phyloP scores from a whole-genome alignment of 2,113 vertebrate genomes.

The Pteronura brasiliensis region DNA sequence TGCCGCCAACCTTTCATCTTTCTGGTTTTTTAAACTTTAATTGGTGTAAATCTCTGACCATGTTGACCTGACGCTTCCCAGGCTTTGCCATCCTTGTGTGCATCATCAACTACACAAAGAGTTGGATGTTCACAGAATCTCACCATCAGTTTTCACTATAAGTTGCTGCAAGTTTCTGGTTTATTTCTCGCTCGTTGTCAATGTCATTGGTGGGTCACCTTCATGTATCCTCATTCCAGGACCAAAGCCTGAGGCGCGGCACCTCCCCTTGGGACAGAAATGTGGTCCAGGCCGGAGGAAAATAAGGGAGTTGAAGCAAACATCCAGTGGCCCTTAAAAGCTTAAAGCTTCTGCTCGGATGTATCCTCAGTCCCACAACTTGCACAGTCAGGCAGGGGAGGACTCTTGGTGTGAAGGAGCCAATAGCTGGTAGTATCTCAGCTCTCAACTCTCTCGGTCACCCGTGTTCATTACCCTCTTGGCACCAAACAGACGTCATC shows the following conservation, averaged over 20 bases:
- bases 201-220: not conserved
- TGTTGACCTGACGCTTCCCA: not conserved
- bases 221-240: not conserved
- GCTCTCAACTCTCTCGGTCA: not conserved
- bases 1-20: not conserved
- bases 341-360: not conserved
- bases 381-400: not conserved
- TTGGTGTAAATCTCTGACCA: not conserved
- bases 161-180: not conserved
- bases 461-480: not conserved
- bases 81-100: not conserved
- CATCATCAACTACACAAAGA: not conserved
- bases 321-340: no score
- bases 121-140: not conserved
- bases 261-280: not conserved
- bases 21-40: not conserved
- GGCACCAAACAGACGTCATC: fast-evolving
- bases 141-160: not conserved
- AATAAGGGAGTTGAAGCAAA: not conserved
- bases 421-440: fast-evolving
- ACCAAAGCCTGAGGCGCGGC: not conserved
- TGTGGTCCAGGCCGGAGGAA: not conserved
- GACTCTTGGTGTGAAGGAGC: not conserved
- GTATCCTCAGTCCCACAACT: not conserved
- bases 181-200: not conserved